Percentiles rank a stretch among this genome's conserved stretches.
Conservation (phyloP, 2,113 vertebrate species). For the Martes martes region DNA sequence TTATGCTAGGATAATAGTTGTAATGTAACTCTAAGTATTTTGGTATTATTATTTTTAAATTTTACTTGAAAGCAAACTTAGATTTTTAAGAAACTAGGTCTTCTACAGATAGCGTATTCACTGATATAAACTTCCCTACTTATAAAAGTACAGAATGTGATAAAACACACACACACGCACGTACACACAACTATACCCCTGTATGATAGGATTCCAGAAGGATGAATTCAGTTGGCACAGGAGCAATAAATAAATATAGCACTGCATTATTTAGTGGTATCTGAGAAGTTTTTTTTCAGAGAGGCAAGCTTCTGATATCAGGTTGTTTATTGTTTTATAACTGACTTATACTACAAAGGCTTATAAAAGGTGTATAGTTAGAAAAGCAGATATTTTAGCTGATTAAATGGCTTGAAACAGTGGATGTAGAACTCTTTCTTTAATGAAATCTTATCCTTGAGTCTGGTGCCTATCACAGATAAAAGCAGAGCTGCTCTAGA, state of each 20-base stretch:
- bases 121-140: background rate
- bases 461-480: background rate
- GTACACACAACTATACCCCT: background rate
- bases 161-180: background rate
- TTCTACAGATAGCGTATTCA: background rate
- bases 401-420: background rate
- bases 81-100: background rate
- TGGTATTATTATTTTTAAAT: background rate
- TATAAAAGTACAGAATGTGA: background rate
- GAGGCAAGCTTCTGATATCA: constrained; percentile 4
- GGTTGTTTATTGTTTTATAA: background rate
- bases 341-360: background rate
- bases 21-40: background rate
- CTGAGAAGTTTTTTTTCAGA: constrained; percentile 36
- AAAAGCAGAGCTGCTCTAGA: background rate
- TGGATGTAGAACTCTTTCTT: background rate
- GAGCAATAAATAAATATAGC: constrained; percentile 44
- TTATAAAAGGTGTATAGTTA: background rate
- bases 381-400: background rate
- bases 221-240: background rate
- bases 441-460: background rate
- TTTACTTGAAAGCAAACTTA: constrained; percentile 6
- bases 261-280: background rate
- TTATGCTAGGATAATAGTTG: background rate
- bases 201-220: background rate